These are phyloP conservation scores for Ectemnius lituratus DNA, from an alignment of 2,888 invertebrate species.

Conservation along the genomic window DNA sequence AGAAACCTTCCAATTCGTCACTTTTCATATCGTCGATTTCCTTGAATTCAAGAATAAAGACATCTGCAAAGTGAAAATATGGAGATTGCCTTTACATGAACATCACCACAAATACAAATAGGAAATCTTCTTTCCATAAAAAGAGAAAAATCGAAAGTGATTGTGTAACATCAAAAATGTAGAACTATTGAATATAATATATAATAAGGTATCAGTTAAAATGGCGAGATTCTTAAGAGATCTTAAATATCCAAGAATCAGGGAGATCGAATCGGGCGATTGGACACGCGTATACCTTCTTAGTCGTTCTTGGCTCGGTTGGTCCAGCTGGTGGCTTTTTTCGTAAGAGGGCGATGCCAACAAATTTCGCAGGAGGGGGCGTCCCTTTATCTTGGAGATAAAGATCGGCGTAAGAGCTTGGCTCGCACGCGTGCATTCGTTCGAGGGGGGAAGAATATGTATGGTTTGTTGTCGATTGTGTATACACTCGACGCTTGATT, in stretches of 20 bases:
- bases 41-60: no score
- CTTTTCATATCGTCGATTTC: no score
- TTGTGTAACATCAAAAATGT: neutral
- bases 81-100: no score
- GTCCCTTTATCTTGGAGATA: slow-evolving; percentile 43
- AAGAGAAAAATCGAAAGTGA: neutral
- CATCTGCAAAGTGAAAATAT: no score
- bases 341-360: slow-evolving; percentile 10
- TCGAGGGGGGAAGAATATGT: slow-evolving; percentile 37
- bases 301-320: slow-evolving; percentile 4
- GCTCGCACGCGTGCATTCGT: slow-evolving; percentile 13
- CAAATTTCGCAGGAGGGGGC: slow-evolving; percentile 28
- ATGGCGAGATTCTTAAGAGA: slow-evolving; percentile 23
- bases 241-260: slow-evolving; percentile 32
- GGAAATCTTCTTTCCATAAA: no score
- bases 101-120: no score
- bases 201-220: neutral
- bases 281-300: slow-evolving; percentile 36
- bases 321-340: slow-evolving; percentile 46
- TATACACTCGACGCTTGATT: slow-evolving; percentile 73
- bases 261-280: slow-evolving; percentile 39
- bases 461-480: slow-evolving; percentile 72
- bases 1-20: no score
- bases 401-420: slow-evolving; percentile 49
- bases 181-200: neutral